These are phyloP conservation scores for Leptinotarsa lineolata DNA, from an alignment of 1,140 invertebrate genomes.

Conservation along the genomic window DNA sequence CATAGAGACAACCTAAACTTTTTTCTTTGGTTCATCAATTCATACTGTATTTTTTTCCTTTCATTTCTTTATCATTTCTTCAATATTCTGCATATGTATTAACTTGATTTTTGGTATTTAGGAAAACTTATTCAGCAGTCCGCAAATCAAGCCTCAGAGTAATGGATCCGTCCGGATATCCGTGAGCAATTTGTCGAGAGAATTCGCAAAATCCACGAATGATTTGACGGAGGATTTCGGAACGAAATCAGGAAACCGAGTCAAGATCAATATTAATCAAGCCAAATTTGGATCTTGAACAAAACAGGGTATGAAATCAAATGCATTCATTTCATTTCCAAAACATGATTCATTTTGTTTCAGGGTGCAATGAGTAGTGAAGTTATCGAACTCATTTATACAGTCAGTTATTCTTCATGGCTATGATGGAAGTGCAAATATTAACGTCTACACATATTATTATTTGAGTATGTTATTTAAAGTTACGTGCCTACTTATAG, in stretches of 20 bases:
- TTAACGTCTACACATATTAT: neutral
- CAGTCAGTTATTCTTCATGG: neutral
- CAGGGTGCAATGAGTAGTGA: too few relatives aligned
- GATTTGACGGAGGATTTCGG: conserved; percentile 38
- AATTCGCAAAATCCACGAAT: conserved; percentile 53
- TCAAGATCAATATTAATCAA: conserved; percentile 49
- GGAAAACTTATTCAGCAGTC: conserved; percentile 56
- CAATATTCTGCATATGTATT: too few relatives aligned
- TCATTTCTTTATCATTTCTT: too few relatives aligned
- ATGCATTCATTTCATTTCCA: too few relatives aligned
- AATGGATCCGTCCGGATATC: conserved; percentile 59
- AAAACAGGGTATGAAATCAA: neutral
- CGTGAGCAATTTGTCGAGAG: conserved; percentile 59
- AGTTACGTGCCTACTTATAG: neutral
- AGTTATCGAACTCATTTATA: too few relatives aligned
- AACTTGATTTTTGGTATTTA: conserved; percentile 40
- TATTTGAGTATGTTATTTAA: neutral
- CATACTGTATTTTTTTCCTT: too few relatives aligned
- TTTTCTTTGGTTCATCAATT: too few relatives aligned
- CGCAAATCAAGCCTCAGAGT: conserved; percentile 53
- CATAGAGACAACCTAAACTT: too few relatives aligned
- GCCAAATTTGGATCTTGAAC: conserved; percentile 27
- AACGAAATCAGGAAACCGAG: conserved; percentile 43
- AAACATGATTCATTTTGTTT: too few relatives aligned
- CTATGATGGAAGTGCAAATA: conserved; percentile 2